Conservation (phyloP, 2,888 invertebrate genomes). For the Tipula lateralis region DNA sequence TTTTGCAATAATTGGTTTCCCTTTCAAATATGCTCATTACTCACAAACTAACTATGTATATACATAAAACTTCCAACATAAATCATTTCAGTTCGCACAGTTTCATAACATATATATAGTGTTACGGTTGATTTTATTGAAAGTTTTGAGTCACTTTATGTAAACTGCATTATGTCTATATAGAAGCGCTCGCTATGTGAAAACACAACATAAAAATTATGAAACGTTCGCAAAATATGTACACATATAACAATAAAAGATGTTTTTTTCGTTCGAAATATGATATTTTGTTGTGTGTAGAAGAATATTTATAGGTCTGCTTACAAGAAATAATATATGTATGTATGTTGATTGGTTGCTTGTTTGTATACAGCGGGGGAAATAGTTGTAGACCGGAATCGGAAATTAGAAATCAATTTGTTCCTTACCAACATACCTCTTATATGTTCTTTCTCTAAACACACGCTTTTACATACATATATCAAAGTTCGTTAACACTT, state of each 20-base stretch:
- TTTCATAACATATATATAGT: background rate
- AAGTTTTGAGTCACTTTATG: background rate
- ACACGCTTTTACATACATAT: background rate
- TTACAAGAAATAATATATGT: background rate
- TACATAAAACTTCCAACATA: background rate
- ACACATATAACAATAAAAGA: background rate
- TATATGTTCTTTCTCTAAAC: background rate
- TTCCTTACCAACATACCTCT: background rate
- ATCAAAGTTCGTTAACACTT: background rate
- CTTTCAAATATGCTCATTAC: no score
- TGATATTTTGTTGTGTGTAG: conserved; percentile 6
- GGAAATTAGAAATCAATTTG: background rate
- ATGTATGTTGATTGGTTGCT: background rate
- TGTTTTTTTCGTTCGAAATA: background rate
- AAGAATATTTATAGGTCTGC: background rate
- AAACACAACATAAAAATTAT: background rate
- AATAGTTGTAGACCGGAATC: background rate
- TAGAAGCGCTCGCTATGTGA: background rate
- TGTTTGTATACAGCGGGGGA: background rate
- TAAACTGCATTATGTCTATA: no score
- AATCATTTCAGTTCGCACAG: background rate
- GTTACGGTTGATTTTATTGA: background rate
- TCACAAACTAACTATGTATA: background rate
- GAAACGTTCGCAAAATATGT: background rate
- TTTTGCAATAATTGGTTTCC: background rate